phyloP scores from a whole-genome alignment of 2,888 invertebrate genomes.

The Amphimallon solstitiale region DNA sequence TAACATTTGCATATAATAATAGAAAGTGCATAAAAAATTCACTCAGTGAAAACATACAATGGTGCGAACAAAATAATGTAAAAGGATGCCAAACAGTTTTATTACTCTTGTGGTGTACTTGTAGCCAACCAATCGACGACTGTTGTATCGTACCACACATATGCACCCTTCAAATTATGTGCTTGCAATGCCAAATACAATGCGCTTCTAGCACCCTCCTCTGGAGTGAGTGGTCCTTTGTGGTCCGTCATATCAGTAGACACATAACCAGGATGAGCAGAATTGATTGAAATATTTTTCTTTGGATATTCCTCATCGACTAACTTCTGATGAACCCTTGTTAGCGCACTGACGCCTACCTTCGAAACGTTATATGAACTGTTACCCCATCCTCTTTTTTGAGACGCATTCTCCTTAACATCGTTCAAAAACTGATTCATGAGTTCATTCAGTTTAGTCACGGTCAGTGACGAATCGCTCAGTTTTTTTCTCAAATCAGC shows the following conservation, averaged over 20 bases:
- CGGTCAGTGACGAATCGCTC: conserved; percentile 67
- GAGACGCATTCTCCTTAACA: conserved; percentile 28
- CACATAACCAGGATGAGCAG: conserved; percentile 81
- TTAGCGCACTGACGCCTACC: conserved; percentile 76
- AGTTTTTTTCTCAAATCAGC: conserved; percentile 68
- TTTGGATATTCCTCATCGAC: conserved; percentile 64
- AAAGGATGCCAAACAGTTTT: too few relatives aligned
- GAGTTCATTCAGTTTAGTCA: conserved; percentile 69
- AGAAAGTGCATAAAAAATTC: too few relatives aligned
- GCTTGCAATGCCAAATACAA: conserved; percentile 73
- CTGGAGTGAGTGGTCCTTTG: conserved; percentile 68
- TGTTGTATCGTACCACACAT: conserved; percentile 70
- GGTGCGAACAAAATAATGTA: too few relatives aligned
- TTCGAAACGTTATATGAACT: conserved; percentile 75
- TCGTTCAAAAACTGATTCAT: conserved; percentile 73
- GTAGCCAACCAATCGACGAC: conserved; percentile 67
- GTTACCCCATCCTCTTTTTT: conserved; percentile 33
- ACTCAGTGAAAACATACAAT: too few relatives aligned
- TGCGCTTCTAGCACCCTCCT: conserved; percentile 70
- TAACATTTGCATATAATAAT: too few relatives aligned
- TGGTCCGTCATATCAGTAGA: conserved; percentile 79
- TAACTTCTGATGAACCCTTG: conserved; percentile 73
- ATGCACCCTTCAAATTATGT: conserved; percentile 69
- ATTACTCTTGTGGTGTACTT: conserved; percentile 3
- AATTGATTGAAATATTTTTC: conserved; percentile 75